Evolutionary conservation across 2,797 vertebrate species (phyloP), one percentile per base, ranked within the genome.

Genomic region (Tinamus major): DNA sequence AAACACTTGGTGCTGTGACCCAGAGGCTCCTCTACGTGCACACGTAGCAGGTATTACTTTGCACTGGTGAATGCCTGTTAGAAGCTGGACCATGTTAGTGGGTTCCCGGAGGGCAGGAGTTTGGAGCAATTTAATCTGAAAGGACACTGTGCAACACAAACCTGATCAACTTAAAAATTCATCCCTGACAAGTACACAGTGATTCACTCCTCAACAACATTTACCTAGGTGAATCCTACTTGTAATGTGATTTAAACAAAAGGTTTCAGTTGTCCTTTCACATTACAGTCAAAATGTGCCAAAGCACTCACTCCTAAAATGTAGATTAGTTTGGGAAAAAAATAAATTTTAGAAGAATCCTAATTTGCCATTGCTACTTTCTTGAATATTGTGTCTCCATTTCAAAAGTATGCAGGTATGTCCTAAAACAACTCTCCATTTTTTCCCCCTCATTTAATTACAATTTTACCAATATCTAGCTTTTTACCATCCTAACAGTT

Each of bases 401-500:
- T 63, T 31, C 27, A 49, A 13, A 69, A 69, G 24, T 42, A 76
- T 5, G 17, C 23, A 89, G 21, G 13, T 14, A 82, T 15, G 4
- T 63, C 17, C 63, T 62, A 62, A 82, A 82, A 49, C 16, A 63
- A 63, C 24, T 12, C 48, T 75, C 29, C 39, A 11, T 74, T 92
- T 86, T 94, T 79, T 91, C 85, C 91, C 72, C 46, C 89, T 80
- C 78, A 69, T 55, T 75, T 31, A 76, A 64, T 77, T 51, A 26
- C 21, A 31, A 24, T 20, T 37, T 4, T 12, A n/a, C 42, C 72
- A 68, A 51, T 49, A 44, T 23, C 70, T 31, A 79, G 62, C 41
- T 37, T 74, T 86, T 81, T 74, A 39, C 67, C 27, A 21, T 77
- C 35, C 71, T 55, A 11, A 56, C 78, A 89, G 69, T 71, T 84